A percentile compares a stretch with the other conserved stretches of the same genome.
Evolutionary conservation across 2,113 vertebrate genomes (phyloP).

Genomic region (Pundamilia nyererei): DNA sequence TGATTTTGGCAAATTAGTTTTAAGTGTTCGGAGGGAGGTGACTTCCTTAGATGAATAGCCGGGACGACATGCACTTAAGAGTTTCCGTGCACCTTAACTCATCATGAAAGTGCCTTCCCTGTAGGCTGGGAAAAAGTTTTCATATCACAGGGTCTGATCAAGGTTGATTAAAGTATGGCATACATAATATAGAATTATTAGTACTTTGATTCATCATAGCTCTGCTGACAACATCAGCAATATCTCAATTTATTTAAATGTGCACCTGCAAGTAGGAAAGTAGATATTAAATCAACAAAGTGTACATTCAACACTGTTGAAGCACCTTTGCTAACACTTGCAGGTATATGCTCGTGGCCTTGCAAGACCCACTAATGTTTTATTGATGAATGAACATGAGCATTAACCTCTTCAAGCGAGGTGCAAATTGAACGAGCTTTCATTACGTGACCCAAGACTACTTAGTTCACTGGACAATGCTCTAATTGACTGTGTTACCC

Average conservation of each 20-base stretch:
- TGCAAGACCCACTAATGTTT: neutral
- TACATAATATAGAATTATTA: neutral
- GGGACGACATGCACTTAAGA: neutral
- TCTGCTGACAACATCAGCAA: neutral
- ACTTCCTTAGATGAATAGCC: neutral
- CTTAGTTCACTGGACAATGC: conserved; percentile 39
- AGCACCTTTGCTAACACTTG: neutral
- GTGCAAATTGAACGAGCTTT: conserved; percentile 29
- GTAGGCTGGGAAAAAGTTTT: neutral
- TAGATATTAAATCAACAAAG: neutral
- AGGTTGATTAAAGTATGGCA: neutral
- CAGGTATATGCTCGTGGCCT: neutral
- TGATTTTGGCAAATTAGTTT: neutral
- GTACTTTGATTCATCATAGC: neutral
- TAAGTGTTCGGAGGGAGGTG: neutral
- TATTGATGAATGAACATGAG: neutral
- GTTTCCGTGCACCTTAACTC: neutral
- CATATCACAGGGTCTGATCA: neutral
- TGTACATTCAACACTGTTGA: neutral
- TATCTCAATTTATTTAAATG: neutral
- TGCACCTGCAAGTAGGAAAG: neutral
- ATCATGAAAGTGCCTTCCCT: neutral
- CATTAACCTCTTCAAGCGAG: conserved; percentile 1
- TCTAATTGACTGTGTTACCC: conserved; percentile 16
- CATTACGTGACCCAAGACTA: neutral